Conservation (phyloP, 1,140 invertebrate genomes). For the Diachasma alloeum region DNA sequence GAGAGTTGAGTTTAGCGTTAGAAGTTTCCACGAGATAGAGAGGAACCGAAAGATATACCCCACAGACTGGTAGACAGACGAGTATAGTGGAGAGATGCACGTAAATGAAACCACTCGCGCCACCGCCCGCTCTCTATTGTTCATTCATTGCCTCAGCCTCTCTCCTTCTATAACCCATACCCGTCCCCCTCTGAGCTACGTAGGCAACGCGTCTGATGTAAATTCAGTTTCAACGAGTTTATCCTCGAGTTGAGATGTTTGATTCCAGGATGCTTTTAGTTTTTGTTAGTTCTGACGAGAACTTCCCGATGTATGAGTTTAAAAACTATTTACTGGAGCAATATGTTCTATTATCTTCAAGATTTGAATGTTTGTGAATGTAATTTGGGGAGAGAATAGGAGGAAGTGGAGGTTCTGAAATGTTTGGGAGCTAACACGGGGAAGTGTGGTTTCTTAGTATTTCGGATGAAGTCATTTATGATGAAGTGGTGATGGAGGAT, state of each 20-base stretch:
- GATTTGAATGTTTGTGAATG: not conserved
- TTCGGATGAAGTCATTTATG: too few relatives aligned
- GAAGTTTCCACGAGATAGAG: not conserved
- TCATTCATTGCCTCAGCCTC: slow-evolving; percentile 3
- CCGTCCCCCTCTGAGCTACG: not conserved
- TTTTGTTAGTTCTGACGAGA: not conserved
- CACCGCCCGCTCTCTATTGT: not conserved
- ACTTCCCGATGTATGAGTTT: not conserved
- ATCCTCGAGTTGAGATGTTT: not conserved
- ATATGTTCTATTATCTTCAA: not conserved
- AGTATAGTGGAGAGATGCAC: not conserved
- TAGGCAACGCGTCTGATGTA: not conserved
- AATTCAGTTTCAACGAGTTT: slow-evolving; percentile 10
- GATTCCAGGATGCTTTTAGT: not conserved
- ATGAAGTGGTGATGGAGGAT: too few relatives aligned
- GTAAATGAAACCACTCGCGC: slow-evolving; percentile 13
- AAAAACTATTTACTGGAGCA: not conserved
- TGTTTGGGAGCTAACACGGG: too few relatives aligned
- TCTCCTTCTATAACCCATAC: not conserved
- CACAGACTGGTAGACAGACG: not conserved
- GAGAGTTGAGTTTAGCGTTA: slow-evolving; percentile 5
- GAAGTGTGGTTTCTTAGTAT: too few relatives aligned
- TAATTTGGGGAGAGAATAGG: not conserved
- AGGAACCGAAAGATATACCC: not conserved
- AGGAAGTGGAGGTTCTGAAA: not conserved